Percentiles rank a stretch among this genome's conserved stretches.
Evolutionary conservation across 2,797 vertebrate genomes (phyloP).

Genomic region (Eremophila alpestris): DNA sequence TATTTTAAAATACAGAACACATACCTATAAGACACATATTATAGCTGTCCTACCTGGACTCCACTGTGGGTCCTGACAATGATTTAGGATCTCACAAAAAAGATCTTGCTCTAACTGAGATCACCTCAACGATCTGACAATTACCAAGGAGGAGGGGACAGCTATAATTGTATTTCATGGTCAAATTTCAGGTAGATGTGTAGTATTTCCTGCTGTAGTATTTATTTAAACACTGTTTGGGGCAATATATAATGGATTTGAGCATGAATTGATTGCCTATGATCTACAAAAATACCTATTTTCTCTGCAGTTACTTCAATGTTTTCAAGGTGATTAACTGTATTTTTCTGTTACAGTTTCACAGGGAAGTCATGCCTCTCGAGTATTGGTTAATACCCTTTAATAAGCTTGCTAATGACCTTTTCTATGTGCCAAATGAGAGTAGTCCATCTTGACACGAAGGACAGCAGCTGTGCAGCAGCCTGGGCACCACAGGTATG

Average conservation of each 20-base stretch:
- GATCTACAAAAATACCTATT: neutral
- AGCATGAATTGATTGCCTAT: neutral
- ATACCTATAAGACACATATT: neutral
- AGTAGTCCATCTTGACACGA: neutral
- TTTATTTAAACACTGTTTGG: neutral
- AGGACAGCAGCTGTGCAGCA: neutral
- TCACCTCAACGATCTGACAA: neutral
- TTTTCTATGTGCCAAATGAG: neutral
- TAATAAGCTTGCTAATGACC: neutral
- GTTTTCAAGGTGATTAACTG: neutral
- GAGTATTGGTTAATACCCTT: neutral
- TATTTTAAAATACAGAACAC: neutral
- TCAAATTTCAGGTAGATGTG: neutral
- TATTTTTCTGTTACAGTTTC: neutral
- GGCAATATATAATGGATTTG: neutral
- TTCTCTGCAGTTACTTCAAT: neutral
- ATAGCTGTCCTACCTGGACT: neutral
- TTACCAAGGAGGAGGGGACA: neutral
- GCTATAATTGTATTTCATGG: neutral
- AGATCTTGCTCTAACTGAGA: neutral
- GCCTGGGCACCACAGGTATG: neutral
- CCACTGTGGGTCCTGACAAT: neutral
- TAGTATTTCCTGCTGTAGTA: neutral
- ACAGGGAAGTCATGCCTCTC: neutral
- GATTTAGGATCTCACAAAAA: neutral